Evolutionary conservation across 2,888 invertebrate genomes (phyloP).

Genomic region (Hypsopygia costalis): DNA sequence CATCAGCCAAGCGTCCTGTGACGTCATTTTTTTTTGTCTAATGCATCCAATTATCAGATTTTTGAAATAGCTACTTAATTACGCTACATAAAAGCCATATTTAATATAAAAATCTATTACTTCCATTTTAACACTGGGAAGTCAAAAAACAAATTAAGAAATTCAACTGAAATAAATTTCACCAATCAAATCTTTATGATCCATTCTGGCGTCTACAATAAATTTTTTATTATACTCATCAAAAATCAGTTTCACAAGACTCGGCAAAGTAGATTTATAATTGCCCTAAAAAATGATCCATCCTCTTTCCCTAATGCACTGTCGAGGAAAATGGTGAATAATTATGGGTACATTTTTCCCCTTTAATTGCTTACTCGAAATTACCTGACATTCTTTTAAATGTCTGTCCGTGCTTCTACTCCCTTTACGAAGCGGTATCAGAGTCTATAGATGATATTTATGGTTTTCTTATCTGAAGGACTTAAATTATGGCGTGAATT

Average conservation of each 20-base stretch:
- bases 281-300: constrained; percentile 33
- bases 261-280: constrained; percentile 30
- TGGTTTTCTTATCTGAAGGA: not conserved
- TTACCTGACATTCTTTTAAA: constrained; percentile 32
- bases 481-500: too few relatives aligned
- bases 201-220: constrained; percentile 16
- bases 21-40: too few relatives aligned
- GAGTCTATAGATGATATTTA: not conserved
- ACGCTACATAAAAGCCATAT: too few relatives aligned
- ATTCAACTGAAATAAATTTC: not conserved
- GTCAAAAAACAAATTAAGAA: too few relatives aligned
- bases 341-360: constrained; percentile 33
- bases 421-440: not conserved
- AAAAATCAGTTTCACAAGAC: constrained; percentile 15
- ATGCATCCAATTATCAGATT: too few relatives aligned
- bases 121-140: too few relatives aligned
- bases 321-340: constrained; percentile 36
- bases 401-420: constrained; percentile 16
- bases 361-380: constrained; percentile 38
- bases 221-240: constrained; percentile 18
- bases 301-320: constrained; percentile 36
- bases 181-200: constrained; percentile 11
- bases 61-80: too few relatives aligned
- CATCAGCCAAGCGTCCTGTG: too few relatives aligned
- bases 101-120: too few relatives aligned